Conservation (phyloP, 1,140 invertebrate genomes). For the Pinna nobilis region DNA sequence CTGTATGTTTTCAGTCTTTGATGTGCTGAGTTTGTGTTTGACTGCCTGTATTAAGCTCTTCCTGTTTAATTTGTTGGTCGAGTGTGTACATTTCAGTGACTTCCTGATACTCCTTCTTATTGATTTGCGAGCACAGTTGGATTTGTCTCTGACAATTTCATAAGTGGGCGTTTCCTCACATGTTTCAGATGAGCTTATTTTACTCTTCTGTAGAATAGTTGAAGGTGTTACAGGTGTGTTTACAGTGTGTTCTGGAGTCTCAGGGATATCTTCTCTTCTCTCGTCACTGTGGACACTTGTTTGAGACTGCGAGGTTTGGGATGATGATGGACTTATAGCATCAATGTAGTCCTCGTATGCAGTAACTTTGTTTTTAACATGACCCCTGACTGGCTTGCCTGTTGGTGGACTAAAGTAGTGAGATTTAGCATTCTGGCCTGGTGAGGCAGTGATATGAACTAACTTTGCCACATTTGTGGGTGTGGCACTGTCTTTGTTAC, state of each 20-base stretch:
- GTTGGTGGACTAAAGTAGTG: slow-evolving; percentile 5
- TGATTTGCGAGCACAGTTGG: neutral
- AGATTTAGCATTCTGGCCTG: neutral
- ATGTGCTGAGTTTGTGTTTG: too few relatives aligned
- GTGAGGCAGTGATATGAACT: neutral
- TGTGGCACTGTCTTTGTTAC: neutral
- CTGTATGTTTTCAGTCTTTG: too few relatives aligned
- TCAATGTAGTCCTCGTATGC: slow-evolving; percentile 13
- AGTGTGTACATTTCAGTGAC: slow-evolving; percentile 12
- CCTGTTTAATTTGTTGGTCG: too few relatives aligned
- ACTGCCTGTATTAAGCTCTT: too few relatives aligned
- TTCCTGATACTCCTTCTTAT: neutral
- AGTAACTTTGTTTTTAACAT: slow-evolving; percentile 9
- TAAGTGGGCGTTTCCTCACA: neutral
- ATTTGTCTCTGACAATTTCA: neutral
- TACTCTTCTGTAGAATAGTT: too few relatives aligned
- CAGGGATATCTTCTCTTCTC: too few relatives aligned
- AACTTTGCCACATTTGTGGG: neutral
- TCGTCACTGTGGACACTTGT: neutral
- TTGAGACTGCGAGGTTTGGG: neutral
- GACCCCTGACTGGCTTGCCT: slow-evolving; percentile 6
- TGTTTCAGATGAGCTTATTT: neutral
- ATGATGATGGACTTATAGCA: neutral
- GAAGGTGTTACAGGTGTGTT: too few relatives aligned
- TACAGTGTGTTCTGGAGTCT: slow-evolving; percentile 13